Conservation (phyloP, 2,888 invertebrate genomes). For the Mythimna ferrago region DNA sequence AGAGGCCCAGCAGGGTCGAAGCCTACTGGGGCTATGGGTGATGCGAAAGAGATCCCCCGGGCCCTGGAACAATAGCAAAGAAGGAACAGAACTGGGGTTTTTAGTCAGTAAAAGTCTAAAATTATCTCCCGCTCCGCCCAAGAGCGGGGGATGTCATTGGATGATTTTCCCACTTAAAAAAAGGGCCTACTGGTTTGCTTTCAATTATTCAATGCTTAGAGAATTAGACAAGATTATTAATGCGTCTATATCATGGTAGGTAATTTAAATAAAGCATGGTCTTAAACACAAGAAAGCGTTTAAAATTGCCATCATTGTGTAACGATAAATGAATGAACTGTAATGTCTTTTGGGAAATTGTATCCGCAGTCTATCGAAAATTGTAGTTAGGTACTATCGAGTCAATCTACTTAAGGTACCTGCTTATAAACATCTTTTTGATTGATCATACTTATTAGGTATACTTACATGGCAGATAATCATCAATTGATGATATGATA, state of each 20-base stretch:
- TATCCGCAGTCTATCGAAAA: not conserved
- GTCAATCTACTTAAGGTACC: not conserved
- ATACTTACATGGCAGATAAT: too few relatives aligned
- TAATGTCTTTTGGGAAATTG: not conserved
- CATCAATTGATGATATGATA: too few relatives aligned
- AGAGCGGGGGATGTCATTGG: too few relatives aligned
- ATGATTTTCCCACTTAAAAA: too few relatives aligned
- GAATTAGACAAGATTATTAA: not conserved
- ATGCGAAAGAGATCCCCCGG: too few relatives aligned
- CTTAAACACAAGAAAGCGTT: slow-evolving; percentile 45
- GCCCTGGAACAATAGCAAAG: too few relatives aligned
- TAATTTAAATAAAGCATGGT: slow-evolving; percentile 23
- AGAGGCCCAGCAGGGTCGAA: too few relatives aligned
- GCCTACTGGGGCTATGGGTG: too few relatives aligned
- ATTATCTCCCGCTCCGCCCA: too few relatives aligned
- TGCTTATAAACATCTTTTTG: too few relatives aligned
- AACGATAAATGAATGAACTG: slow-evolving; percentile 1
- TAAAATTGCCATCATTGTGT: slow-evolving; percentile 33
- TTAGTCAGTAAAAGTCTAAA: too few relatives aligned
- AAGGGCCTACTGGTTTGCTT: not conserved
- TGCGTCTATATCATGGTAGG: not conserved
- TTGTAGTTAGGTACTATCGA: not conserved
- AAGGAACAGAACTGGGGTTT: too few relatives aligned
- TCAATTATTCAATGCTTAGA: not conserved
- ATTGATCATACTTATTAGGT: not conserved